Conservation (phyloP, 2,113 vertebrate genomes). For the Forbesichthys papilliferus region DNA sequence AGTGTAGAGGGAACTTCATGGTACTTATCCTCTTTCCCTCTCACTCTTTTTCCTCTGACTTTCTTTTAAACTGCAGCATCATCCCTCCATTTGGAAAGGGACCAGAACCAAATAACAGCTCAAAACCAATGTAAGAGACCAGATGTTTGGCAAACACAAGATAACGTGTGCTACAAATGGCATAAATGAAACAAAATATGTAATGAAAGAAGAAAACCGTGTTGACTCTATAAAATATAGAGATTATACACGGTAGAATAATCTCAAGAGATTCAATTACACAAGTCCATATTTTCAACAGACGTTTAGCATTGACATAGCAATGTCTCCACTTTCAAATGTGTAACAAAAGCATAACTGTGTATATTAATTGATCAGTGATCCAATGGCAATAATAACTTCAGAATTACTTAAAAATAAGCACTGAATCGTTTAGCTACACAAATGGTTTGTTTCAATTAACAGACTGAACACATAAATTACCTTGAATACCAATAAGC, state of each 20-base stretch:
- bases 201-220: neutral
- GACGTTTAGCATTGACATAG: neutral
- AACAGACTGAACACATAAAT: neutral
- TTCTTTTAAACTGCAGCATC: slow-evolving; percentile 76
- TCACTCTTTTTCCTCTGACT: slow-evolving; percentile 70
- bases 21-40: slow-evolving; percentile 56
- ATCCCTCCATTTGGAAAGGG: slow-evolving; percentile 74
- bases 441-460: neutral
- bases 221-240: slow-evolving; percentile 19
- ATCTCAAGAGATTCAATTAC: neutral
- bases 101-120: slow-evolving; percentile 75
- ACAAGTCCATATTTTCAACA: neutral
- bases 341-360: neutral
- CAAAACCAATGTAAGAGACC: slow-evolving; percentile 76
- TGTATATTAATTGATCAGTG: neutral
- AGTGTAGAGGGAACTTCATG: slow-evolving; percentile 52
- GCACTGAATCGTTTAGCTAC: neutral
- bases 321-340: neutral
- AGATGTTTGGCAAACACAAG: slow-evolving; percentile 63
- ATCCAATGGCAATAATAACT: neutral
- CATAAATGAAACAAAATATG: slow-evolving; percentile 14
- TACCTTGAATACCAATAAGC: neutral
- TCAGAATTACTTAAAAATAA: neutral
- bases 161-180: neutral
- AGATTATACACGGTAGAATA: neutral